Percentiles rank a stretch among this genome's conserved stretches.
These are phyloP conservation scores for Amiota minor DNA, from an alignment of 2,888 invertebrate genomes.

Conservation along the genomic window DNA sequence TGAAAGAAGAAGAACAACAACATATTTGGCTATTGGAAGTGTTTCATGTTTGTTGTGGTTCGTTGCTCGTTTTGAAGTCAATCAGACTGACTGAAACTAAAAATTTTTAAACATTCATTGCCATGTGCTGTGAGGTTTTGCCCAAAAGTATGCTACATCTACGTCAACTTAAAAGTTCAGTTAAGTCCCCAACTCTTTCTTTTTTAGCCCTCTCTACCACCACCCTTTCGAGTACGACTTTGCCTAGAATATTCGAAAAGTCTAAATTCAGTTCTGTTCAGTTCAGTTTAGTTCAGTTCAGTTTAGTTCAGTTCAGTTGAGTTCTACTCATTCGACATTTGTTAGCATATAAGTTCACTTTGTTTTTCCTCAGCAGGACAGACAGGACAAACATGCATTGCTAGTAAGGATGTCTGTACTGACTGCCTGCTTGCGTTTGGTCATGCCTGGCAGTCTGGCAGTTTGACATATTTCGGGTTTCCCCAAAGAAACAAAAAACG, in stretches of 20 bases:
- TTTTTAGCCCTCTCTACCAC: not conserved
- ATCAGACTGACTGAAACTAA: conserved; percentile 1
- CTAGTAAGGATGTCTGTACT: not conserved
- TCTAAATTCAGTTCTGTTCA: not conserved
- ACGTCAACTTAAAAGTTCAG: not conserved
- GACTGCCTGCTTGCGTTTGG: not conserved
- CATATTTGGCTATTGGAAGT: conserved; percentile 20
- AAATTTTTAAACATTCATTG: conserved; percentile 26
- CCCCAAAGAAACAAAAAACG: conserved; percentile 7
- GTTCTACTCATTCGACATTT: conserved; percentile 20
- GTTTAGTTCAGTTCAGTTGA: not conserved
- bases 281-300: too few relatives aligned
- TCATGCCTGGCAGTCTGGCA: conserved; percentile 8
- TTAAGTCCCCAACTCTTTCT: not conserved
- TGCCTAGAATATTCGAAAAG: not conserved
- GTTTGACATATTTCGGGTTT: conserved; percentile 23
- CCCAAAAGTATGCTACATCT: not conserved
- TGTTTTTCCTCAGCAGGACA: not conserved
- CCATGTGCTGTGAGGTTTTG: not conserved
- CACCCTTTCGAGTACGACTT: too few relatives aligned
- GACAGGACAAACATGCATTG: not conserved
- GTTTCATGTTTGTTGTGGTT: conserved; percentile 24
- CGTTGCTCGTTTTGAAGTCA: conserved; percentile 20
- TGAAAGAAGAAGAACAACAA: conserved; percentile 1
- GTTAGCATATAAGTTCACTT: conserved; percentile 30